Evolutionary conservation across 2,797 vertebrate species (phyloP), one percentile per base, ranked within the genome.

Genomic region (Microctenopoma steveboyesi): DNA sequence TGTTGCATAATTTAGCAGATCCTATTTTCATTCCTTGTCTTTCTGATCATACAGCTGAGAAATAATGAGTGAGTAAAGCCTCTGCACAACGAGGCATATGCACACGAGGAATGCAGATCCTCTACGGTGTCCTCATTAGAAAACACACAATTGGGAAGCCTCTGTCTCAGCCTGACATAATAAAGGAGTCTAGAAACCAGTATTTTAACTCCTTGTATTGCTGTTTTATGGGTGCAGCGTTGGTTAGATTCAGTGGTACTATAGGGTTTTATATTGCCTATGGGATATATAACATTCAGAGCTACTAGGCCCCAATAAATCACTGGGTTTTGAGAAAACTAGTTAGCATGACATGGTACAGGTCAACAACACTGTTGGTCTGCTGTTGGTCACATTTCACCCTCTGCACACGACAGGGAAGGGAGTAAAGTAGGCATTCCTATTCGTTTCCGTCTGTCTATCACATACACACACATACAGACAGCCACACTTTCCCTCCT

Each of bases 301-400:
- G 82, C 71, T 82, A 82, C 86, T 81, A 84, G 67, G 60, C 64
- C 27, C 43, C 37, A 30, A 72, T 91, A 90, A 90, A 92, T 91
- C 87, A 80, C 30, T 3, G 16, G 64, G 67, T 64, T 89, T 88
- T 76, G 63, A 87, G 78, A 73, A 78, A 45, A 58, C 22, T 49
- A 82, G 86, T 84, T 84, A 82, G 81, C 69, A 68, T 84, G 90
- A 89, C 79, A 87, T n/a, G 70, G 67, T 79, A 83, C 83, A 86
- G 84, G 74, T 83, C 83, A 74, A 74, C 86, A 87, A 91, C 74
- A 58, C 83, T 47, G 66, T 79, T 53, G 72, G 83, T 86, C 92
- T 92, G 90, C 85, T 89, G 82, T 82, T 81, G 89, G 89, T 92
- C 87, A 89, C 86, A 86, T 91, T 89, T 90, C 90, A 92, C 89